Evolutionary conservation across 2,888 invertebrate species (phyloP), one percentile per base, ranked within the genome.

Genomic region (Ariolimax columbianus): DNA sequence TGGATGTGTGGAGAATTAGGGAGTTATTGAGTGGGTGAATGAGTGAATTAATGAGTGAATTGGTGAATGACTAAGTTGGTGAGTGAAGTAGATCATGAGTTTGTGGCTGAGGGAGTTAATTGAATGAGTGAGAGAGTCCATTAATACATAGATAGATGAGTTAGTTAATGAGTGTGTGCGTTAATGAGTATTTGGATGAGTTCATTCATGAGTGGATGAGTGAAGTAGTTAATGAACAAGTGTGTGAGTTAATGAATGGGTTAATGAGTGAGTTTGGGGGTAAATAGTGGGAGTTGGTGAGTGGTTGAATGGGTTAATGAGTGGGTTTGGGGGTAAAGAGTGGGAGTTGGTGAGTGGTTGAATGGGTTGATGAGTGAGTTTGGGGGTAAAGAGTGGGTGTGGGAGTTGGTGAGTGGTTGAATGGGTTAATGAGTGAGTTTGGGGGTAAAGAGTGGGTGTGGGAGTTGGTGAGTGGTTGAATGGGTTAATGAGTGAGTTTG

Each of bases 241-340:
- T 77, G 33, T 33, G 59, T 77, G 77, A 26, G 30, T 33, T 55
- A 33, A 33, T 55, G 77, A 55, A 33, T 77, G 77, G 33, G 47
- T 43, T 26, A 30, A n/a, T 47, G 47, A 30, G 77, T 26, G 43
- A n/a, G n/a, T n/a, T n/a, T n/a, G n/a, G n/a, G n/a, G n/a, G n/a
- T n/a, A n/a, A n/a, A n/a, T n/a, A n/a, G n/a, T n/a, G n/a, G n/a
- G n/a, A n/a, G n/a, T n/a, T n/a, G n/a, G n/a, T n/a, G n/a, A n/a
- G n/a, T n/a, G n/a, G n/a, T n/a, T n/a, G n/a, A n/a, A n/a, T n/a
- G n/a, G n/a, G n/a, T n/a, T n/a, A n/a, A n/a, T n/a, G n/a, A n/a
- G n/a, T n/a, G n/a, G n/a, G n/a, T n/a, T n/a, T n/a, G n/a, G n/a
- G n/a, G n/a, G n/a, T n/a, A n/a, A n/a, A n/a, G n/a, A n/a, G n/a